Base-by-base conservation (phyloP, 2,797 vertebrate species). In the Paratrypauchen microcephalus region DNA sequence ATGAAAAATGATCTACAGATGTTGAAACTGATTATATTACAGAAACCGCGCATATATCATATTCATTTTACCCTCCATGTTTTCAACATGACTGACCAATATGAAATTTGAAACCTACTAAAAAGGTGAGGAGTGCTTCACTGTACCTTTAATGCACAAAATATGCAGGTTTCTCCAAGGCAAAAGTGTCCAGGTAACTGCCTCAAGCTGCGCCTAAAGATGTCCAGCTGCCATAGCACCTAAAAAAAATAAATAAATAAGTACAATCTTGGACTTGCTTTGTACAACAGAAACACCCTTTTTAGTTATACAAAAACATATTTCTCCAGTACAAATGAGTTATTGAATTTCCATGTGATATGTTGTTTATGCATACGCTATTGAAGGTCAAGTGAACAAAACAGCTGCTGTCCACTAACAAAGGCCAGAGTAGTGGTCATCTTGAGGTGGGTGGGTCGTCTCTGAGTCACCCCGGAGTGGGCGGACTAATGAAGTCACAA, bases 171-270 rank as follows among this genome's bases (percentile, higher is more conserved):
- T 7, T 98, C 96, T 74, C 97, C 97, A 58, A 96, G 95, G 86
- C 98, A 99, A 77, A 96, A 93, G 3, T 99, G 98, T 62, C 95
- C 96, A 16, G 95, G 95, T 47, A 99, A 92, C 85, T 95, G 94
- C 78, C 97, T 94, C 70, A 99, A 93, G 89, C 98, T 99, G 61
- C 97, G 92, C 74, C 98, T 93, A 87, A 99, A 99, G 90, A 99
- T 96, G 82, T 99, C 97, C 87, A 99, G 91, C 2, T 99, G 97
- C 98, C 97, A 99, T 26, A 99, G 90, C 23, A 99, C 97, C 98
- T 99, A 69, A 66, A 39, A 26, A 39, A 26, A 26, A 26, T 26
- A 26, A 32, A 61, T 3, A 11, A 41, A 21, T 0, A 26, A 4
- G 5, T 56, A 24, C 13, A 28, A 16, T 16, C 13, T 28, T 16